A percentile compares a stretch with the other conserved stretches of the same genome.
Conservation (phyloP, 1,140 invertebrate genomes). For the Drusus annulatus region DNA sequence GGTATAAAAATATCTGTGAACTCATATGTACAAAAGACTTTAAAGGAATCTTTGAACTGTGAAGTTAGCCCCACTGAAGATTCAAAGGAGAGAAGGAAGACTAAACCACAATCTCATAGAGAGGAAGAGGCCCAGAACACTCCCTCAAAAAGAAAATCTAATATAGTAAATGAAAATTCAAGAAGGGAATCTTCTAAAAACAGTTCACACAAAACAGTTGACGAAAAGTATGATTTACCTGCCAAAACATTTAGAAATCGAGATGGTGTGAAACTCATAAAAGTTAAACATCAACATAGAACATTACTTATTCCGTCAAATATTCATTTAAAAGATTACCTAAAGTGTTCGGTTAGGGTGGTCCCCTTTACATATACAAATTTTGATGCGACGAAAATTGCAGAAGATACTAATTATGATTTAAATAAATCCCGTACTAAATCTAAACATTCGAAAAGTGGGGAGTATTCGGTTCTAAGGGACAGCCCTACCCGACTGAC, state of each 20-base stretch:
- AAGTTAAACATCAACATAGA: constrained; percentile 1
- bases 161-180: no score
- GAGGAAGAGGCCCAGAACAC: no score
- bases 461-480: not conserved
- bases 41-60: no score
- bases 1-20: constrained; percentile 22
- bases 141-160: no score
- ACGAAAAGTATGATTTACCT: not conserved
- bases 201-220: not conserved
- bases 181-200: not conserved
- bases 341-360: constrained; percentile 12
- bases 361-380: not conserved
- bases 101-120: no score
- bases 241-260: constrained; percentile 1
- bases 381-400: no score
- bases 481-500: not conserved
- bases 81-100: no score
- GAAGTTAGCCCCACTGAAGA: no score
- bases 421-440: constrained; percentile 20
- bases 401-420: not conserved
- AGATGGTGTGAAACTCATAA: not conserved
- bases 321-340: constrained; percentile 19
- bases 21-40: constrained; percentile 10
- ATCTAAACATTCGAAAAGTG: not conserved
- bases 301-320: constrained; percentile 15